Evolutionary conservation across 2,888 invertebrate species (phyloP).

Genomic region (Melieria picta): DNA sequence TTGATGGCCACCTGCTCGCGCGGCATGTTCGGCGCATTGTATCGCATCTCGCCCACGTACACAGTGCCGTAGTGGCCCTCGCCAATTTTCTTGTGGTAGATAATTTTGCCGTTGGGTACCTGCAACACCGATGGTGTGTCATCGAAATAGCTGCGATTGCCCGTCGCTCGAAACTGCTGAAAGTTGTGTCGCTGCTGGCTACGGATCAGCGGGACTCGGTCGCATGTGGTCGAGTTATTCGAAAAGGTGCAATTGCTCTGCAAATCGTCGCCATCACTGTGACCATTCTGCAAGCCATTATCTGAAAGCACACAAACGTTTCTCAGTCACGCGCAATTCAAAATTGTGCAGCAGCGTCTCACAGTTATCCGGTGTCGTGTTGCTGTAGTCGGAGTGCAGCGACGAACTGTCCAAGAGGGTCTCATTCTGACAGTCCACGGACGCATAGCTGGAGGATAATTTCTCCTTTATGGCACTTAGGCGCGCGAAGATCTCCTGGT

Average conservation of each 20-base stretch:
- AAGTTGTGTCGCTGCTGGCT: constrained; percentile 30
- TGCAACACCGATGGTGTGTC: constrained; percentile 53
- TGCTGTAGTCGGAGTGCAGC: constrained; percentile 38
- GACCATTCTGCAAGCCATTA: constrained; percentile 34
- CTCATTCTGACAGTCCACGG: constrained; percentile 34
- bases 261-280: constrained; percentile 38
- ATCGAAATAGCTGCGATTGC: constrained; percentile 45
- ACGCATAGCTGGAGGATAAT: constrained; percentile 40
- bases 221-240: constrained; percentile 36
- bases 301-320: too few species aligned
- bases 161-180: constrained; percentile 10
- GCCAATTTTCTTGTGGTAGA: constrained; percentile 59
- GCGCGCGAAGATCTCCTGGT: constrained; percentile 80
- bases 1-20: constrained; percentile 75
- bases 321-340: too few species aligned
- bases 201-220: constrained; percentile 39
- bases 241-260: constrained; percentile 26
- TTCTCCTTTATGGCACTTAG: constrained; percentile 52
- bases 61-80: constrained; percentile 90
- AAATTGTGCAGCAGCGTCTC: background rate
- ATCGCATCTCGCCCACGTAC: constrained; percentile 71
- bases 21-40: constrained; percentile 47
- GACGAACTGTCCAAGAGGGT: constrained; percentile 43
- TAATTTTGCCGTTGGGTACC: constrained; percentile 56
- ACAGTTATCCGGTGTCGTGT: constrained; percentile 40